Evolutionary conservation across 1,140 invertebrate species (phyloP).

Genomic region (Globodera rostochiensis): DNA sequence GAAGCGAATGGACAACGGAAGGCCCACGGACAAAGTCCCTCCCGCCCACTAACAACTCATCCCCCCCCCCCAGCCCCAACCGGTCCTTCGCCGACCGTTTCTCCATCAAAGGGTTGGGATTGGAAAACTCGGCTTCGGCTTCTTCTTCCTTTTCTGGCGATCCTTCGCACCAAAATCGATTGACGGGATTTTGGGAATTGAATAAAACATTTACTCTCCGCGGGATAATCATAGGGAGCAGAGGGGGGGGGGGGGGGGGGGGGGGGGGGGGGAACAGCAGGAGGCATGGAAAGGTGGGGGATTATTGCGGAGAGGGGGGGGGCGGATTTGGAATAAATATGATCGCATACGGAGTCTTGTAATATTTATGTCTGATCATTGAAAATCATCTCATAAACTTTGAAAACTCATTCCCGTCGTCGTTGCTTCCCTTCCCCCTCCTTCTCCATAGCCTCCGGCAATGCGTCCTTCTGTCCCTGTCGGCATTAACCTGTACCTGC

Average conservation of each 20-base stretch:
- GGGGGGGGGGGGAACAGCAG: no score
- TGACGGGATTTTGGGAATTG: neutral
- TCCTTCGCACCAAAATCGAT: neutral
- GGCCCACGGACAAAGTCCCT: neutral
- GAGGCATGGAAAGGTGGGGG: neutral
- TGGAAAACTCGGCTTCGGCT: neutral
- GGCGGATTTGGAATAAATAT: no score
- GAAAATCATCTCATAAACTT: neutral
- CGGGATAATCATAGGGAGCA: neutral
- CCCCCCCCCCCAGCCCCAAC: no score
- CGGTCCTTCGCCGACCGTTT: neutral
- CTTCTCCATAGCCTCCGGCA: neutral
- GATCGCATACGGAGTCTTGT: no score
- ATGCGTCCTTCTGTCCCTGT: neutral
- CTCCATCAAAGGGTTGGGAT: neutral
- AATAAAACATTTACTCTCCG: neutral
- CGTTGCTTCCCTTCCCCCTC: neutral
- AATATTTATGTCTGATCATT: neutral
- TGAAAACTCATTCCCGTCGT: neutral
- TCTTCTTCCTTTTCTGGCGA: neutral
- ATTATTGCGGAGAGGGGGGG: no score
- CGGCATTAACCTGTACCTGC: conserved; percentile 3
- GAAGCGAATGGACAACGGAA: neutral
- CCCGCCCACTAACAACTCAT: neutral
- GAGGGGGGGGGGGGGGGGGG: no score